Evolutionary conservation across 2,888 invertebrate species (phyloP).

Genomic region (Cryptophagus acutangulus): DNA sequence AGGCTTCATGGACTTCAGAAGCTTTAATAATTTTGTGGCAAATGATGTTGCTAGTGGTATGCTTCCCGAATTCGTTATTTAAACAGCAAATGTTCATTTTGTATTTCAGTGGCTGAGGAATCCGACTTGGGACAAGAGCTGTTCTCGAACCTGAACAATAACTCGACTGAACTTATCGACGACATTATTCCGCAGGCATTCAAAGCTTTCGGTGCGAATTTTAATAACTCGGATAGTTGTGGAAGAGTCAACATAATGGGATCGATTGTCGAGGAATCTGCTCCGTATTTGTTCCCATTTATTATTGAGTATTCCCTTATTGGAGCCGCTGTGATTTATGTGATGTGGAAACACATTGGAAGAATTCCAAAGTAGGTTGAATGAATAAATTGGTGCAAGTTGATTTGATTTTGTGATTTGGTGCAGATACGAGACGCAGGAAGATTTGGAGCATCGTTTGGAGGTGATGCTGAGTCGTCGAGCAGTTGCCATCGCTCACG

Average conservation of each 20-base stretch:
- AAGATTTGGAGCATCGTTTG: constrained; percentile 81
- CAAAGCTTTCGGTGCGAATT: constrained; percentile 40
- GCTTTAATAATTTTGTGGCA: constrained; percentile 42
- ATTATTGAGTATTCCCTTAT: constrained; percentile 94
- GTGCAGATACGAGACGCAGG: constrained; percentile 62
- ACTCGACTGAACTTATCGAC: constrained; percentile 39
- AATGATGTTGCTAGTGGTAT: constrained; percentile 40
- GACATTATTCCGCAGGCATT: constrained; percentile 42
- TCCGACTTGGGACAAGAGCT: constrained; percentile 25
- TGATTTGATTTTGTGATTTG: neutral
- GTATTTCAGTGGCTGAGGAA: constrained; percentile 35
- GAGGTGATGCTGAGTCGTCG: constrained; percentile 84
- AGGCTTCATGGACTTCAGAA: constrained; percentile 45
- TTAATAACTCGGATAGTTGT: constrained; percentile 60
- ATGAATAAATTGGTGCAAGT: neutral
- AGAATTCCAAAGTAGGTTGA: constrained; percentile 69
- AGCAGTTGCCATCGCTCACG: constrained; percentile 80
- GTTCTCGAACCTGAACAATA: constrained; percentile 24
- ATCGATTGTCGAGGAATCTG: constrained; percentile 85
- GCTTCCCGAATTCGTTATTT: constrained; percentile 11
- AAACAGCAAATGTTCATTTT: no score
- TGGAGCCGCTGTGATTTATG: constrained; percentile 90
- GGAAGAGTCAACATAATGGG: constrained; percentile 88
- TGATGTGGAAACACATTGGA: constrained; percentile 95
- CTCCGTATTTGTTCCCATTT: constrained; percentile 93